Percentiles rank a stretch among this genome's conserved stretches.
Conservation (phyloP, 1,140 invertebrate species). For the Papilio polytes region DNA sequence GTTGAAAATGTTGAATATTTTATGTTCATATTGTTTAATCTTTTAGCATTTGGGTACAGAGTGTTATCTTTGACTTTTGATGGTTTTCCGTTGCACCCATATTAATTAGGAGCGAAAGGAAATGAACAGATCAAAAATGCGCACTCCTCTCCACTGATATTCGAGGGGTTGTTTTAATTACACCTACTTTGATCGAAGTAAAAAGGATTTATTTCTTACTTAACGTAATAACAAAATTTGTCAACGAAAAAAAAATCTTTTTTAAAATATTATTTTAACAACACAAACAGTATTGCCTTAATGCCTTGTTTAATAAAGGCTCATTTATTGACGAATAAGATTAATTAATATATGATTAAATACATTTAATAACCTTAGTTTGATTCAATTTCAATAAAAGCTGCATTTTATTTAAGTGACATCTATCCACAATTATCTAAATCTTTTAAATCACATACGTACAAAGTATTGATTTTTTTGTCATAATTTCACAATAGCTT, state of each 20-base stretch:
- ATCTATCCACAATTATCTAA: background rate
- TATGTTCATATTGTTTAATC: background rate
- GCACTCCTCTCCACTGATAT: conserved; percentile 18
- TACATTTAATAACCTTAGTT: background rate
- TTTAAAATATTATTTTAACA: no score
- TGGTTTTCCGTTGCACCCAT: conserved; percentile 35
- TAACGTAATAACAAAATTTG: no score
- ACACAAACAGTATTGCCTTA: no score
- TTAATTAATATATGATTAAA: no score
- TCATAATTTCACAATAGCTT: background rate
- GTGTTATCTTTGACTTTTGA: conserved; percentile 30
- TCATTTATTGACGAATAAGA: no score
- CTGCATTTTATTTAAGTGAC: background rate
- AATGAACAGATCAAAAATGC: conserved; percentile 37
- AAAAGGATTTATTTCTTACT: no score
- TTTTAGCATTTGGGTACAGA: conserved; percentile 1
- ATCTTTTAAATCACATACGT: background rate
- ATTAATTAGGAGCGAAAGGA: conserved; percentile 37
- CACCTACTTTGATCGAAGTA: conserved; percentile 14
- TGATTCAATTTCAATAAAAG: background rate
- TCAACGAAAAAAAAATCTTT: no score
- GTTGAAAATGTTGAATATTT: background rate
- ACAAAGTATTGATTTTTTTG: background rate
- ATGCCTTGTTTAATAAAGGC: no score
- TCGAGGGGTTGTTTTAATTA: conserved; percentile 29